Evolutionary conservation across 2,113 vertebrate genomes (phyloP), one percentile per base, ranked within the genome.

Genomic region (Chloropsis hardwickii): DNA sequence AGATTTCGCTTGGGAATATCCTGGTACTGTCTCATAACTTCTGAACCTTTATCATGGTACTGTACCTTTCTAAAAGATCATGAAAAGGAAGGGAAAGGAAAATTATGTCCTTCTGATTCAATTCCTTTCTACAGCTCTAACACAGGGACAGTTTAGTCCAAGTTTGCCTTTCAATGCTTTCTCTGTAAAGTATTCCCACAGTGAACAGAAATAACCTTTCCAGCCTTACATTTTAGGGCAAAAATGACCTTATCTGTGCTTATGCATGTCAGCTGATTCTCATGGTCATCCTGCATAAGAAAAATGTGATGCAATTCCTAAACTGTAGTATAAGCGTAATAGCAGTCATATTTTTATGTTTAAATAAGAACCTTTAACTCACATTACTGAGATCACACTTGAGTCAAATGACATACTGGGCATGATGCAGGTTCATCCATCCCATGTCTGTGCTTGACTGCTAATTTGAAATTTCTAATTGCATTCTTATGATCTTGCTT

Each of bases 381-480:
- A 11, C 61, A 42, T 69, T 91, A n/a, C 39, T 82, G 44, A 16
- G 14, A 42, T 74, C 61, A 40, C 5, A 14, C 35, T 70, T 96
- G 33, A 50, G 19, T 73, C 56, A 94, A 45, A 79, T 1, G 0
- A 58, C 47, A 53, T 71, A 67, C 28, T 50, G 62, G 51, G 64
- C 64, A 74, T 61, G 45, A 72, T 81, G 33, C 16, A 67, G 39
- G 28, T 91, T 90, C 6, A 12, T 13, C 53, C 35, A 82, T 83
- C n/a, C 8, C 25, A 89, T 95, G 54, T 39, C 44, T 76, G 47
- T 21, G 27, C 76, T 82, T 77, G 33, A 82, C 66, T 85, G 70
- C 29, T 66, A 80, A 83, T 92, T 91, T 69, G 91, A 95, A 92
- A 81, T 92, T 95, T 95, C 58, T 95, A 95, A 95, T 94, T 90